phyloP scores from a whole-genome alignment of 2,797 vertebrate genomes.

The Coluber constrictor region DNA sequence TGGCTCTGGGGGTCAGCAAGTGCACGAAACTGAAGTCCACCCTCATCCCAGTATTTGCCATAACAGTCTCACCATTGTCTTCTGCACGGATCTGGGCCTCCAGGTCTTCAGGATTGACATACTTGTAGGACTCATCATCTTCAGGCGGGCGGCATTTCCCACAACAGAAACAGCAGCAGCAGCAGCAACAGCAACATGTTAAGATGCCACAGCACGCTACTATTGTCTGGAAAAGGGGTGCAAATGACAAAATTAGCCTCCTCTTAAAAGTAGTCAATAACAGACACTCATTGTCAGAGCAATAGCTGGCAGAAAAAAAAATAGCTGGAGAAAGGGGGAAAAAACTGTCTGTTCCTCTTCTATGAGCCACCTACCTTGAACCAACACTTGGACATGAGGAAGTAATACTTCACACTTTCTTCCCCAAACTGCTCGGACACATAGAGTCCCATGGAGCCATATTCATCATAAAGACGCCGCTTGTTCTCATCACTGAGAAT shows the following conservation, averaged over 20 bases:
- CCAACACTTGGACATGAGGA: constrained; percentile 93
- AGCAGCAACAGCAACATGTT: constrained; percentile 84
- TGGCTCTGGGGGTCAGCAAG: neutral
- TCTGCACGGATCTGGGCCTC: constrained; percentile 84
- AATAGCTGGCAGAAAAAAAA: neutral
- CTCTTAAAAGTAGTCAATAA: neutral
- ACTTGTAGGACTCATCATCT: constrained; percentile 77
- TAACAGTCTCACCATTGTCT: constrained; percentile 67
- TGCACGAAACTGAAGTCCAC: neutral
- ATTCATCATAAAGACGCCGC: constrained; percentile 85
- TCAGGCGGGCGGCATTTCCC: constrained; percentile 80
- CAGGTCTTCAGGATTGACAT: constrained; percentile 81
- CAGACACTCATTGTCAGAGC: too few species aligned
- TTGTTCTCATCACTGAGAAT: constrained; percentile 86
- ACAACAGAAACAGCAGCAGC: constrained; percentile 70
- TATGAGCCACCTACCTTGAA: constrained; percentile 81
- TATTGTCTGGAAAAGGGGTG: constrained; percentile 41
- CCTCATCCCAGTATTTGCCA: neutral
- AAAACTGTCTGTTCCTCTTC: too few species aligned
- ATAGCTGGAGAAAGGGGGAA: too few species aligned
- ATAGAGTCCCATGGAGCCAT: constrained; percentile 91
- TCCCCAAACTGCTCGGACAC: constrained; percentile 91
- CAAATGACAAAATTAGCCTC: neutral
- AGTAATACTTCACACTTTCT: constrained; percentile 90
- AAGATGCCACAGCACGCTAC: constrained; percentile 76